A percentile compares a stretch with the other conserved stretches of the same genome.
Evolutionary conservation across 2,888 invertebrate genomes (phyloP).

Genomic region (Drosophila falleni): DNA sequence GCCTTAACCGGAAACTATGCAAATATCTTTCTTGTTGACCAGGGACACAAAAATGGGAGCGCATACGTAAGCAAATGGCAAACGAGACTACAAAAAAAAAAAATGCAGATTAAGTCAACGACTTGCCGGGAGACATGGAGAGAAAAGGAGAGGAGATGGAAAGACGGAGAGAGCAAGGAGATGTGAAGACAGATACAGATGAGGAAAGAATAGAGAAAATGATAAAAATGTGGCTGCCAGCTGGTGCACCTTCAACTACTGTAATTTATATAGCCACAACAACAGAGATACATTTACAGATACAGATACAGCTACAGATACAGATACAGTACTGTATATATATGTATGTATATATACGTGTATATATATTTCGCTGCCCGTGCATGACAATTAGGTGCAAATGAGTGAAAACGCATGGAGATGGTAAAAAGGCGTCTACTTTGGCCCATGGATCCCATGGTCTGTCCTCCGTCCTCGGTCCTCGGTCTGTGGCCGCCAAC

Average conservation of each 20-base stretch:
- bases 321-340: conserved; percentile 16
- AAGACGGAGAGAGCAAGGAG: background rate
- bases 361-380: conserved; percentile 7
- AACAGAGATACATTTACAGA: conserved; percentile 25
- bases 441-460: conserved; percentile 7
- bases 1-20: conserved; percentile 49
- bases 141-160: conserved; percentile 2
- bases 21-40: conserved; percentile 55
- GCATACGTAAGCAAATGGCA: conserved; percentile 39
- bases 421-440: conserved; percentile 3
- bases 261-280: conserved; percentile 22
- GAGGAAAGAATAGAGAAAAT: conserved; percentile 21
- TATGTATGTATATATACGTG: background rate
- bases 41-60: conserved; percentile 48
- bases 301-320: conserved; percentile 1
- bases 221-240: conserved; percentile 59
- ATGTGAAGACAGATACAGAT: background rate
- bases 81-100: conserved; percentile 33
- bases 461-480: background rate
- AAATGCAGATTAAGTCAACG: conserved; percentile 79
- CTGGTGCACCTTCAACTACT: conserved; percentile 31
- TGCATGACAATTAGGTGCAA: conserved; percentile 81
- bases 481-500: conserved; percentile 12
- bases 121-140: conserved; percentile 37
- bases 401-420: conserved; percentile 74